These are phyloP conservation scores for Elephantulus edwardii DNA, from an alignment of 2,113 vertebrate species.

Conservation along the genomic window DNA sequence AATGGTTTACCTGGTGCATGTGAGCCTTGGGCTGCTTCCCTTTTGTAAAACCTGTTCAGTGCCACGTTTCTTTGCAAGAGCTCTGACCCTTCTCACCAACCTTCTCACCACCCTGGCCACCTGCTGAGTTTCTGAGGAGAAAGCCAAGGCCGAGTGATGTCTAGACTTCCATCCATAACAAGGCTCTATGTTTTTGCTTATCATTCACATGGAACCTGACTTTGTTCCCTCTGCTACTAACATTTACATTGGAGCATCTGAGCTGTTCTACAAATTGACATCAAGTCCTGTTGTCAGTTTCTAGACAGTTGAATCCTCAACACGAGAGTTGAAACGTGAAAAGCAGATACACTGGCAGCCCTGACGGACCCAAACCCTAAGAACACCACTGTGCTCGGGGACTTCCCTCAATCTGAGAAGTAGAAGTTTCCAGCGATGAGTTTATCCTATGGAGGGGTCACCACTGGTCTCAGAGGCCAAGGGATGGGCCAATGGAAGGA, in stretches of 20 bases:
- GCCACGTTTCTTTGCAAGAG: background rate
- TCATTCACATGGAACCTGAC: background rate
- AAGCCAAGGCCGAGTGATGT: background rate
- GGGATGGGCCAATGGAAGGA: background rate
- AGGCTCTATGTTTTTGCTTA: background rate
- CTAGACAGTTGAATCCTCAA: no score
- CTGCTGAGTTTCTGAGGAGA: background rate
- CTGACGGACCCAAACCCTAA: background rate
- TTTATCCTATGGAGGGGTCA: background rate
- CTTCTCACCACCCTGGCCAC: no score
- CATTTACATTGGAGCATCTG: background rate
- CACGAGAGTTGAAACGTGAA: no score
- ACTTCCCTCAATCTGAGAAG: background rate
- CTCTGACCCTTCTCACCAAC: background rate
- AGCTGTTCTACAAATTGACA: background rate
- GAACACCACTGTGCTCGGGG: background rate
- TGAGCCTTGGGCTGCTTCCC: background rate
- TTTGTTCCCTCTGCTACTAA: background rate
- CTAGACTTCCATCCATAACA: background rate
- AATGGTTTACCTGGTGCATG: background rate
- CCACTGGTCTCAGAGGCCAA: background rate
- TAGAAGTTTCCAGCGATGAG: background rate
- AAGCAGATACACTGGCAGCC: background rate
- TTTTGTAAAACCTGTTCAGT: background rate
- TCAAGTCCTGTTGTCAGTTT: no score